Evolutionary conservation across 2,797 vertebrate genomes (phyloP), one percentile per base, ranked within the genome.

Genomic region (Siniperca obscura): DNA sequence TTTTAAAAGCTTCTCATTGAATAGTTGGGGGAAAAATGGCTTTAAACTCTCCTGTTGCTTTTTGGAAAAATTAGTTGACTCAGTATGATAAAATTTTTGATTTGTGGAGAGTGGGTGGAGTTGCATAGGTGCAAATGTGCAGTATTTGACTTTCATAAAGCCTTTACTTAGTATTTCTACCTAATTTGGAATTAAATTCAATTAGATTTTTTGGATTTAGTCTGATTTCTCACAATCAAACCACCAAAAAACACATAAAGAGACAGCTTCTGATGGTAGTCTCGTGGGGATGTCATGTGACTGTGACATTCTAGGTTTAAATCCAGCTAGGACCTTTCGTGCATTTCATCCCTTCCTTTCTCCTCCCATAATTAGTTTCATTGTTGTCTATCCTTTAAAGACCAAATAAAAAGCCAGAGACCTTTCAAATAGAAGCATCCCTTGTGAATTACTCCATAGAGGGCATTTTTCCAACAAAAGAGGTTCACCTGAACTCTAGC

Each of bases 1-100:
- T 50, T 55, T 70, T n/a, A 53, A 66, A 56, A 59, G 22, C 16
- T 30, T 70, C 40, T 70, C 14, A 14, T 7, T 73, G 57, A 76
- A 66, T 36, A 66, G 52, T 66, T 17, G 13, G 10, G 44, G 48
- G 21, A 10, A 25, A 44, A 12, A 17, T 19, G 16, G 16, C 59
- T 59, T 64, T 61, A 21, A 74, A 52, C 4, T 42, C 12, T 30
- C 12, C 34, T 74, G 17, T 2, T 62, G 50, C 27, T 56, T 59
- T 71, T 64, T 74, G 30, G 1, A 19, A 17, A 46, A 57, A 62
- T 8, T 0, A 34, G 10, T 69, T 61, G 55, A 60, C 21, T 34
- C 21, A 59, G 8, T 66, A 61, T 56, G 71, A 66, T 56, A 10
- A 65, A 34, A 46, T 57, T 72, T 60, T 59, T 21, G 17, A 34